Evolutionary conservation across 2,113 vertebrate species (phyloP).

Genomic region (Thomomys bottae): DNA sequence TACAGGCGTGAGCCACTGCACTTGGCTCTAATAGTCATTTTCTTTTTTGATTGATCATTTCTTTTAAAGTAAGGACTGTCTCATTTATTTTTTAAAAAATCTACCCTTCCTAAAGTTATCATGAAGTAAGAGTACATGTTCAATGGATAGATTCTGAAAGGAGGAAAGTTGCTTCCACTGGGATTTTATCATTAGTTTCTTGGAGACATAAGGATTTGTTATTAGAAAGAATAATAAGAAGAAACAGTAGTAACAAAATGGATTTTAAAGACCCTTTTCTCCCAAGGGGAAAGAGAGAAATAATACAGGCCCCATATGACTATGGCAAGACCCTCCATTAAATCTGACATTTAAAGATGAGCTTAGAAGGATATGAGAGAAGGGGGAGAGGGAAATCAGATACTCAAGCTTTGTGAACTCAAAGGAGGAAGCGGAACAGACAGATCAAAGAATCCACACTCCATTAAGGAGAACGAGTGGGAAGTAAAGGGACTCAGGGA

Average conservation of each 20-base stretch:
- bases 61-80: not conserved
- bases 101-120: constrained; percentile 36
- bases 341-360: constrained; percentile 65
- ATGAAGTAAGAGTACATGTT: not conserved
- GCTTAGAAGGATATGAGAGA: constrained; percentile 48
- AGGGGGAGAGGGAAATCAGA: constrained; percentile 48
- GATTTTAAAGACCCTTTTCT: constrained; percentile 28
- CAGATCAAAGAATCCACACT: constrained; percentile 63
- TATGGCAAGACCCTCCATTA: constrained; percentile 54
- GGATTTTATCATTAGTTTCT: constrained; percentile 5
- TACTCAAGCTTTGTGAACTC: constrained; percentile 57
- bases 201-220: constrained; percentile 31
- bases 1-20: too few relatives aligned
- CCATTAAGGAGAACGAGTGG: constrained; percentile 35
- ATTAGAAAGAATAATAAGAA: constrained; percentile 50
- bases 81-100: not conserved
- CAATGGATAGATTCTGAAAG: not conserved
- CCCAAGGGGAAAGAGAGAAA: constrained; percentile 19
- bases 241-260: constrained; percentile 4
- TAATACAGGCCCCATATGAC: constrained; percentile 1
- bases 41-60: constrained; percentile 37
- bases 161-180: constrained; percentile 17
- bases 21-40: not conserved
- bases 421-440: constrained; percentile 42
- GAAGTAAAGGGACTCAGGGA: constrained; percentile 20